Evolutionary conservation across 2,888 invertebrate species (phyloP).

Genomic region (Sminthurides aquaticus): DNA sequence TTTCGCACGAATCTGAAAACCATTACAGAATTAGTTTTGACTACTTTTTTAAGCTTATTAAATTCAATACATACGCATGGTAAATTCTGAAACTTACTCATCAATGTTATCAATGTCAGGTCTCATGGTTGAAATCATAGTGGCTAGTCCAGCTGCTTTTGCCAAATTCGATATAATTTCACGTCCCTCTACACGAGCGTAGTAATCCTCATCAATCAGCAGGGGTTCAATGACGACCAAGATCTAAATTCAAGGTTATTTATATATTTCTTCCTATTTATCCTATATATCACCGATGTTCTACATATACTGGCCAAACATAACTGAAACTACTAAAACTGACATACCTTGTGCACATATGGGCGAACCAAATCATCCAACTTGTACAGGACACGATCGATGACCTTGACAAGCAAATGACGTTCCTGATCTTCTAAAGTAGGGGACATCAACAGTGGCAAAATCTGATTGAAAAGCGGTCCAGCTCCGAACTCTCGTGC

Average conservation of each 20-base stretch:
- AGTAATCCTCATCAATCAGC: slow-evolving; percentile 98
- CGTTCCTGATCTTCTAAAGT: slow-evolving; percentile 98
- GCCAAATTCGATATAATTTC: slow-evolving; percentile 99
- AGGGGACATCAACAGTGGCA: slow-evolving; percentile 98
- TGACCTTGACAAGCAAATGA: slow-evolving; percentile 96
- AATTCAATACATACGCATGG: too few relatives aligned
- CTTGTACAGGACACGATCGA: slow-evolving; percentile 96
- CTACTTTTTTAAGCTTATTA: too few relatives aligned
- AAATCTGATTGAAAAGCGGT: slow-evolving; percentile 95
- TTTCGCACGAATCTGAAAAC: slow-evolving; percentile 75
- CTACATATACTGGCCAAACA: background rate
- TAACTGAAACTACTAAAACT: background rate
- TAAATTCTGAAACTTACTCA: slow-evolving; percentile 57
- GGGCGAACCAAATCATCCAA: slow-evolving; percentile 96
- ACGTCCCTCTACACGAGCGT: slow-evolving; percentile 97
- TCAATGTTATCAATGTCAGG: slow-evolving; percentile 99
- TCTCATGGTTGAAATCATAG: slow-evolving; percentile 99
- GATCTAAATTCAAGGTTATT: slow-evolving; percentile 54
- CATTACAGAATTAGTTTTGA: slow-evolving; percentile 2
- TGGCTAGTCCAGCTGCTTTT: slow-evolving; percentile 97
- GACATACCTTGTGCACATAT: slow-evolving; percentile 86
- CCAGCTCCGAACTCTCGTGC: slow-evolving; percentile 98
- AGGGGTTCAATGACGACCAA: slow-evolving; percentile 98
- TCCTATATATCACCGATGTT: background rate
- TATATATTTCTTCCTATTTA: too few relatives aligned